Percentiles rank a stretch among this genome's conserved stretches.
Evolutionary conservation across 2,113 vertebrate species (phyloP).

Genomic region (Sakesphorus luctuosus): DNA sequence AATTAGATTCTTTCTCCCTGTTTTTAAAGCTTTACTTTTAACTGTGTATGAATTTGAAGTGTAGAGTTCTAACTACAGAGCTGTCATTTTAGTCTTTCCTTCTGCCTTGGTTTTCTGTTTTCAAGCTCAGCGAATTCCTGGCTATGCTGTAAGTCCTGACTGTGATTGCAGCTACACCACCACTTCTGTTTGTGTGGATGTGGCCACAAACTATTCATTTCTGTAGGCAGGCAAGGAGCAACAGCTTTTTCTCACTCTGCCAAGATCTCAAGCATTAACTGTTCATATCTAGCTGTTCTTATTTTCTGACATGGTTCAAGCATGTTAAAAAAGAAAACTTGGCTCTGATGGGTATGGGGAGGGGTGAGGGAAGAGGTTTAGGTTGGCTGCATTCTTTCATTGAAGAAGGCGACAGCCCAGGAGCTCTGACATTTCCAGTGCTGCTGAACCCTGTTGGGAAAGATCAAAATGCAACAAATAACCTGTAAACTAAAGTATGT

Average conservation of each 20-base stretch:
- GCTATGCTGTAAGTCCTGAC: neutral
- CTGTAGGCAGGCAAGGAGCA: neutral
- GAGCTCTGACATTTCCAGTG: neutral
- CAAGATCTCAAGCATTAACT: neutral
- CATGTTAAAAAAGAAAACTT: neutral
- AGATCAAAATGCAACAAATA: neutral
- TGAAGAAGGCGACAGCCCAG: neutral
- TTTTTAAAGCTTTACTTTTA: neutral
- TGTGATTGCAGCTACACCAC: neutral
- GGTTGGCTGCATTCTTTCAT: neutral
- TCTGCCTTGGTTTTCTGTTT: neutral
- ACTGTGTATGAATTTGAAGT: neutral
- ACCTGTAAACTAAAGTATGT: neutral
- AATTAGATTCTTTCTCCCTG: rapidly evolving
- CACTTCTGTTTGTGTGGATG: neutral
- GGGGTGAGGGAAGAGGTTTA: neutral
- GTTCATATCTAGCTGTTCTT: rapidly evolving
- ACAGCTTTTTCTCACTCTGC: neutral
- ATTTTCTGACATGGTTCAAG: neutral
- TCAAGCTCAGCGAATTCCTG: neutral
- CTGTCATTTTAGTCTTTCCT: neutral
- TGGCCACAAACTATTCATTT: neutral
- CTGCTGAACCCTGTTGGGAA: neutral
- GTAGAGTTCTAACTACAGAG: neutral
- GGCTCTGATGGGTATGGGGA: neutral